Base-by-base conservation (phyloP, 2,888 invertebrate species). In the Amphimallon solstitiale region DNA sequence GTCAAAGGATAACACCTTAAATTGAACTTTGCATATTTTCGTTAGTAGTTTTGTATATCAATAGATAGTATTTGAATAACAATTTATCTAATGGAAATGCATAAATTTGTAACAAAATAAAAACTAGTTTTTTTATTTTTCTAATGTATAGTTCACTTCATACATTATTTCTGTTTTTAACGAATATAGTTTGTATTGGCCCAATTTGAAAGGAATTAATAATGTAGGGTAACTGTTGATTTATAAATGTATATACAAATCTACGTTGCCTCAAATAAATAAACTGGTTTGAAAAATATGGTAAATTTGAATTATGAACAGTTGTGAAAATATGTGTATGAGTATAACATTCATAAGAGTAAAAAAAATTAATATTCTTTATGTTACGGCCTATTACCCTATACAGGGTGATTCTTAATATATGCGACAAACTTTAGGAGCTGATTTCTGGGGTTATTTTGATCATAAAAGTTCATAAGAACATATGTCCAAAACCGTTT, bases 1-100 rank as follows among this genome's bases (percentile, higher is more conserved):
- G 52, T 52, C 52, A 52, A 37, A 7, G 52, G 52, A 52, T 52
- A 52, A 35, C 35, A 19, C 17, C 15, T 37, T 35, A 52, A 2
- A 60, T 60, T 34, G 29, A 43, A 23, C 19, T 49, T 63, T 52
- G 63, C 63, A 52, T 52, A 63, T 51, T 40, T 63, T 63, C 63
- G 38, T 40, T 63, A 21, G 38, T 43, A 43, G 17, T 43, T 38
- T 43, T 63, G 49, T 43, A 49, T 49, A 49, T 51, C 23, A 49
- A 49, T 52, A 52, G 52, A 48, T 48, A 12, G 9, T 6, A 60
- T 60, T 60, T 46, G 60, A 60, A 60, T 60, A 46, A 60, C 60
- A 52, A 52, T 37, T 52, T 52, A 37, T 52, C 38, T 35, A 52
- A 52, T 52, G 19, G 37, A 29, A 29, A 52, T 19, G 37, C 19